Percentiles rank a stretch among this genome's conserved stretches.
These are phyloP conservation scores for Cyprinodon brontotheroides DNA, from an alignment of 2,113 vertebrate genomes.

Conservation along the genomic window DNA sequence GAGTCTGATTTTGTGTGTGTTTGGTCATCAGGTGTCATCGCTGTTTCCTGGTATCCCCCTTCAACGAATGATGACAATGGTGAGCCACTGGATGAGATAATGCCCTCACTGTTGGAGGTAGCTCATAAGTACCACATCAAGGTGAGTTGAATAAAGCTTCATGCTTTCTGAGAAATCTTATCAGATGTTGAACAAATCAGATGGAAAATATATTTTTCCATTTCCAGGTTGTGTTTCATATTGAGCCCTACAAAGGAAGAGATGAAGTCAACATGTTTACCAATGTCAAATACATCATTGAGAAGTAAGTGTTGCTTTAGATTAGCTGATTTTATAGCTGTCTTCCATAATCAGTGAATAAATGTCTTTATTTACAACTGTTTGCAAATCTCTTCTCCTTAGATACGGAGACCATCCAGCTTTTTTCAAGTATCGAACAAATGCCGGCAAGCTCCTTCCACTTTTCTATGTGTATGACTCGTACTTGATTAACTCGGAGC, in stretches of 20 bases:
- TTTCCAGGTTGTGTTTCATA: slow-evolving; percentile 91
- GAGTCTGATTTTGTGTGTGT: background rate
- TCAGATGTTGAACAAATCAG: background rate
- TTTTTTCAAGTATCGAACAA: slow-evolving; percentile 90
- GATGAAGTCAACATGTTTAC: slow-evolving; percentile 89
- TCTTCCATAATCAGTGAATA: background rate
- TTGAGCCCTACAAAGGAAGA: slow-evolving; percentile 93
- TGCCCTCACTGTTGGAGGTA: slow-evolving; percentile 88
- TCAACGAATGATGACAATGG: slow-evolving; percentile 90
- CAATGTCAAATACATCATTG: slow-evolving; percentile 93
- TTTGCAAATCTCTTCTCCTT: slow-evolving; percentile 31
- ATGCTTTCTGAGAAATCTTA: background rate
- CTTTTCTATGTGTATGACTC: slow-evolving; percentile 98
- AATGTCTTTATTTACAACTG: background rate
- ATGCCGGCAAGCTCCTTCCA: slow-evolving; percentile 85
- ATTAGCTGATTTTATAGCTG: background rate
- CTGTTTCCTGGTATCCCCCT: slow-evolving; percentile 95
- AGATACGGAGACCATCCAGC: slow-evolving; percentile 94
- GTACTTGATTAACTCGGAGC: slow-evolving; percentile 89
- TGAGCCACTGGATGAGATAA: slow-evolving; percentile 84
- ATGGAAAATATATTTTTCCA: background rate
- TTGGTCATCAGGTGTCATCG: slow-evolving; percentile 85
- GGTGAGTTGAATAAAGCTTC: slow-evolving; percentile 73
- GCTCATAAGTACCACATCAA: slow-evolving; percentile 93
- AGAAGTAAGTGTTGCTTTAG: slow-evolving; percentile 83